Evolutionary conservation across 2,888 invertebrate species (phyloP), one percentile per base, ranked within the genome.

Genomic region (Eristalis arbustorum): DNA sequence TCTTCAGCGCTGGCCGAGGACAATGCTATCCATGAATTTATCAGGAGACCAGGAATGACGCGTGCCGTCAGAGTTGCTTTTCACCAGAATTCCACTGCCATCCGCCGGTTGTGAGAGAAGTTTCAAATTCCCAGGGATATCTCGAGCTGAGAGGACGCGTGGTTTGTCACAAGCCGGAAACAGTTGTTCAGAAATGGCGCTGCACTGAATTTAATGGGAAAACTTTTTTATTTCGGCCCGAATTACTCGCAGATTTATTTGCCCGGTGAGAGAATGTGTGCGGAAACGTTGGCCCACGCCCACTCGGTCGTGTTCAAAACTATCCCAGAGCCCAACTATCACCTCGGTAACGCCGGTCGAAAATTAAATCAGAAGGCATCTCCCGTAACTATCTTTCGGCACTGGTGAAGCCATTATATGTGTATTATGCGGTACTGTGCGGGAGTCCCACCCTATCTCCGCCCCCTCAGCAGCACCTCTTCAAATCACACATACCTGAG

Each of bases 31-130:
- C 40, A 74, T 40, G 25, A 66, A 74, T 74, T 34, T 66, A 40
- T 66, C 28, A 25, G 13, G 8, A 49, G 49, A 5, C 6, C n/a
- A 2, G n/a, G 42, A 14, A 42, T 4, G n/a, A 42, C 42, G 42
- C 14, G 42, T 42, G 42, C n/a, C n/a, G n/a, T 6, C 42, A 14
- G 1, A n/a, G 42, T 42, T 14, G 6, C 1, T 42, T 49, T 62
- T 34, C 25, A 62, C 57, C 56, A 34, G 23, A 34, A 14, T 42
- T 4, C 13, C n/a, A 42, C 14, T 6, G 49, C 18, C 49, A 67
- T 74, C 57, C 57, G 57, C 74, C 40, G 66, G 64, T 66, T 67
- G 74, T 66, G 59, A 76, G 67, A 14, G 34, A 25, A 59, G 34
- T 18, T 25, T 37, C 31, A 62, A 40, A 49, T 61, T 34, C 62